These are phyloP conservation scores for Pseudomyrmex dendroicus DNA, from an alignment of 1,140 invertebrate species.

Conservation along the genomic window DNA sequence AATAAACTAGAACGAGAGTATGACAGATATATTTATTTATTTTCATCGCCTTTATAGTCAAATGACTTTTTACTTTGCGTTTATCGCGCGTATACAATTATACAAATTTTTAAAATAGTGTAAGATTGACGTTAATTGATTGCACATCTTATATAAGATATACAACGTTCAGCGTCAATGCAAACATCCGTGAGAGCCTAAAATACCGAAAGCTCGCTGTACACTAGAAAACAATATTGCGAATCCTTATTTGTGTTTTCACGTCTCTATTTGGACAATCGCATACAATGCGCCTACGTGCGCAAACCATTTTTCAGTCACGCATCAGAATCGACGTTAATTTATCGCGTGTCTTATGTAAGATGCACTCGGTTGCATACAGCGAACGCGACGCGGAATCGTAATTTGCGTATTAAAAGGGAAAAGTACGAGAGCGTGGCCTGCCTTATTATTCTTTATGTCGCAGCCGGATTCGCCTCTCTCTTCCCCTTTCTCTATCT, in stretches of 20 bases:
- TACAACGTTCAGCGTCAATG: not conserved
- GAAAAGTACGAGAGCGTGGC: slow-evolving; percentile 65
- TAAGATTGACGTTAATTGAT: slow-evolving; percentile 54
- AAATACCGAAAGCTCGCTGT: slow-evolving; percentile 16
- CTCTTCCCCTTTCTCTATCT: not conserved
- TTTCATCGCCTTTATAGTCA: not conserved
- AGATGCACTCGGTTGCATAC: slow-evolving; percentile 18
- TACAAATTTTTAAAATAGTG: slow-evolving; percentile 7
- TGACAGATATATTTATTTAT: slow-evolving; percentile 50
- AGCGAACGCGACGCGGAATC: slow-evolving; percentile 23
- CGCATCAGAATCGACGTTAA: slow-evolving; percentile 32
- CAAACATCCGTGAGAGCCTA: slow-evolving; percentile 14
- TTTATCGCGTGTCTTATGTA: slow-evolving; percentile 39
- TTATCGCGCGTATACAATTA: not conserved
- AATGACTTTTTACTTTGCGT: slow-evolving; percentile 10
- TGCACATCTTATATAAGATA: slow-evolving; percentile 26
- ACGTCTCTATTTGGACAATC: slow-evolving; percentile 49
- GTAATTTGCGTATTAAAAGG: slow-evolving; percentile 61
- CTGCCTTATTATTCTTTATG: slow-evolving; percentile 48
- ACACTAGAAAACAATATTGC: slow-evolving; percentile 27
- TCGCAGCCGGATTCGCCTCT: slow-evolving; percentile 8
- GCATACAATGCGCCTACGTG: not conserved
- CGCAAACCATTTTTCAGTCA: slow-evolving; percentile 6
- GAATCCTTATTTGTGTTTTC: slow-evolving; percentile 34
- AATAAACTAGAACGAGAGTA: slow-evolving; percentile 30